Percentiles rank a stretch among this genome's conserved stretches.
These are phyloP conservation scores for Glossosoma conforme DNA, from an alignment of 1,140 invertebrate genomes.

Conservation along the genomic window DNA sequence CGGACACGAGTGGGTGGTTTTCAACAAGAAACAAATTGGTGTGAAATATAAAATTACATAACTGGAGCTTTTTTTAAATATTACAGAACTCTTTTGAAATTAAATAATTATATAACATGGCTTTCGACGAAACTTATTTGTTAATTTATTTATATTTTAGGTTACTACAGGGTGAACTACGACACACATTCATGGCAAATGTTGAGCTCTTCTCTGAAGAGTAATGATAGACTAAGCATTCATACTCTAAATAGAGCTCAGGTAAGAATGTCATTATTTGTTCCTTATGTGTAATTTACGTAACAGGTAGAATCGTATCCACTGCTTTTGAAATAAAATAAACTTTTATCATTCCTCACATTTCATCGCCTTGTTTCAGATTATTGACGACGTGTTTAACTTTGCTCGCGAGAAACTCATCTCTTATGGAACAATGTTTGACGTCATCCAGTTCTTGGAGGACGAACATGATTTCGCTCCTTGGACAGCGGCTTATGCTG, in stretches of 20 bases:
- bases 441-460: constrained; percentile 56
- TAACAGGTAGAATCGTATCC: too few relatives aligned
- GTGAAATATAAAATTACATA: background rate
- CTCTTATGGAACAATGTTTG: constrained; percentile 50
- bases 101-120: too few relatives aligned
- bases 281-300: background rate
- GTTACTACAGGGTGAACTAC: constrained; percentile 80
- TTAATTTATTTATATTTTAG: too few relatives aligned
- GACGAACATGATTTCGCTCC: constrained; percentile 62
- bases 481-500: constrained; percentile 60
- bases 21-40: constrained; percentile 54
- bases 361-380: constrained; percentile 38
- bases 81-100: too few relatives aligned
- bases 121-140: too few relatives aligned
- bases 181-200: constrained; percentile 62
- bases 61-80: too few relatives aligned
- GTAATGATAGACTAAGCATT: constrained; percentile 52
- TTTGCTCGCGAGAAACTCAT: constrained; percentile 48
- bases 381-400: constrained; percentile 78
- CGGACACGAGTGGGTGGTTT: constrained; percentile 52
- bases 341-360: too few relatives aligned
- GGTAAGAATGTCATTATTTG: constrained; percentile 27
- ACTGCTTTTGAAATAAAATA: too few relatives aligned
- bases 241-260: constrained; percentile 70
- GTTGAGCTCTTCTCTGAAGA: constrained; percentile 50